These are phyloP conservation scores for Hemichromis elongatus DNA, from an alignment of 2,113 vertebrate genomes.

Conservation along the genomic window DNA sequence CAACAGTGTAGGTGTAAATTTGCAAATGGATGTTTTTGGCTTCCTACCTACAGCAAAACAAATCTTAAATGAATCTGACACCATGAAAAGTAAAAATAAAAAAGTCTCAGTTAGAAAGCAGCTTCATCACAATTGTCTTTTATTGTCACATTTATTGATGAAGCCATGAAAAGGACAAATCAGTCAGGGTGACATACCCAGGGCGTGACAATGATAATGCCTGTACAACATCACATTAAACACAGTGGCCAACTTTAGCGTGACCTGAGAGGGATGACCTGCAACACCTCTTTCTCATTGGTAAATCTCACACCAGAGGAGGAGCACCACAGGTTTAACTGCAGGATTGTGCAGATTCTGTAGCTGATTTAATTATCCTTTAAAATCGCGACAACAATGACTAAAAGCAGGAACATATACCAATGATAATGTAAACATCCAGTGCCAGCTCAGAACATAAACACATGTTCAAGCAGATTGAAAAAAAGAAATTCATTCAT, in stretches of 20 bases:
- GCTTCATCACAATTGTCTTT: background rate
- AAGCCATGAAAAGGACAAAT: background rate
- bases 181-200: background rate
- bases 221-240: slow-evolving; percentile 38
- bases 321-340: slow-evolving; percentile 31
- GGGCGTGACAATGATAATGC: background rate
- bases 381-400: background rate
- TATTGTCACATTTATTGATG: slow-evolving; percentile 35
- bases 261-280: slow-evolving; percentile 73
- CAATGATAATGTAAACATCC: slow-evolving; percentile 36
- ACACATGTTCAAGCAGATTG: background rate
- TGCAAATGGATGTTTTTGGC: background rate
- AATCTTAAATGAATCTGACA: background rate
- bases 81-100: background rate
- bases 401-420: background rate
- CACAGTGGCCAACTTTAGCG: slow-evolving; percentile 23
- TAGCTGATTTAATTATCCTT: background rate
- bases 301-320: slow-evolving; percentile 28
- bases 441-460: slow-evolving; percentile 36
- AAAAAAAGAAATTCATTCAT: background rate
- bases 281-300: slow-evolving; percentile 69
- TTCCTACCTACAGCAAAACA: background rate
- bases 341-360: slow-evolving; percentile 6
- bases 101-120: background rate
- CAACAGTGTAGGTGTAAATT: background rate